phyloP scores from a whole-genome alignment of 2,888 invertebrate species.

The Strigamia crassipes region DNA sequence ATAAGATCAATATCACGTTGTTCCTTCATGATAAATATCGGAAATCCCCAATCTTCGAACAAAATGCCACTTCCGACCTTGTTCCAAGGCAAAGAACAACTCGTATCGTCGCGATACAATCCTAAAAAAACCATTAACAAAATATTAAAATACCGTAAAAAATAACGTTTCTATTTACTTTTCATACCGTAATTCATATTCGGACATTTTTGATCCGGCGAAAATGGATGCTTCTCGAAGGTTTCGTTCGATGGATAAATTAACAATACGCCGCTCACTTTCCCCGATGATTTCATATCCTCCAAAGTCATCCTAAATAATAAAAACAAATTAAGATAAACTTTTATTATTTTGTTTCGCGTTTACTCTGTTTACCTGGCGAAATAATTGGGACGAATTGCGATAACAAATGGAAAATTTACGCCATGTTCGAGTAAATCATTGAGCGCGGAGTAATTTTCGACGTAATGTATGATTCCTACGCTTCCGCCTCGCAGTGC shows the following conservation, averaged over 20 bases:
- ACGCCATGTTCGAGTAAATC: not conserved
- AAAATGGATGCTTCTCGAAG: constrained; percentile 56
- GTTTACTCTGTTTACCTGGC: not conserved
- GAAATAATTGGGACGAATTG: not conserved
- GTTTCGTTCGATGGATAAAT: constrained; percentile 54
- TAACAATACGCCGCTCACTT: constrained; percentile 61
- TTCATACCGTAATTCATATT: constrained; percentile 70
- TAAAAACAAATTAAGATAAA: too few species aligned
- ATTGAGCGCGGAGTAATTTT: not conserved
- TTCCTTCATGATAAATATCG: constrained; percentile 73
- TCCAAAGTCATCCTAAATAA: constrained; percentile 55
- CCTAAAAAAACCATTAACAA: constrained; percentile 7
- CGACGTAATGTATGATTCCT: constrained; percentile 4
- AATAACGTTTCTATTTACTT: not conserved
- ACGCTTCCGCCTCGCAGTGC: constrained; percentile 40
- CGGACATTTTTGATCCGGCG: constrained; percentile 77
- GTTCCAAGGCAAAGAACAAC: constrained; percentile 70
- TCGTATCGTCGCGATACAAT: constrained; percentile 35
- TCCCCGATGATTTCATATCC: constrained; percentile 57
- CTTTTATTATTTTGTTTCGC: not conserved
- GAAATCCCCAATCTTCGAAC: constrained; percentile 81
- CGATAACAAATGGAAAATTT: constrained; percentile 33
- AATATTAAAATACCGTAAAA: not conserved
- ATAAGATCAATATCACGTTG: not conserved
- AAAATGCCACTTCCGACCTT: constrained; percentile 74